Evolutionary conservation across 2,113 vertebrate species (phyloP).

Genomic region (Hypanus sabinus): DNA sequence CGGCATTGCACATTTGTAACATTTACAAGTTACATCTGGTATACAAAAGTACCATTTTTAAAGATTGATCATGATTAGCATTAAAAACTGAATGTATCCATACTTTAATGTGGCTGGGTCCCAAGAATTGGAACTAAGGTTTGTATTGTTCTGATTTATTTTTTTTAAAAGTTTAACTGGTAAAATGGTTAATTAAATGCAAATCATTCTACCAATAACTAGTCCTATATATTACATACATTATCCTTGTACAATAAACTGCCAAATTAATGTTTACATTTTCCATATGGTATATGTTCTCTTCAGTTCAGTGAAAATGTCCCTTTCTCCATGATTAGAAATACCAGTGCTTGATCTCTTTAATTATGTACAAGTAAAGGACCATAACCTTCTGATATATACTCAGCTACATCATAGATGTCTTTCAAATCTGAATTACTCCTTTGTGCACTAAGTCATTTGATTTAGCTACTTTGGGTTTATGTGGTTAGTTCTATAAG

Average conservation of each 20-base stretch:
- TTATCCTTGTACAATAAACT: background rate
- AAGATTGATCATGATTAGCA: too few species aligned
- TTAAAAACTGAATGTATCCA: too few species aligned
- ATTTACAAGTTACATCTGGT: too few species aligned
- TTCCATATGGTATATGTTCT: background rate
- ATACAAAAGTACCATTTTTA: too few species aligned
- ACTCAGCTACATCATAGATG: background rate
- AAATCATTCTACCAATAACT: slow-evolving; percentile 3
- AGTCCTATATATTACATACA: background rate
- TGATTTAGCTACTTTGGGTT: background rate
- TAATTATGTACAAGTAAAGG: background rate
- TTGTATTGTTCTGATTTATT: too few species aligned
- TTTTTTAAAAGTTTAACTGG: background rate
- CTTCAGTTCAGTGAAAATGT: background rate
- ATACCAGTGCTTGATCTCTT: background rate
- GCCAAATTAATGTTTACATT: slow-evolving; percentile 6
- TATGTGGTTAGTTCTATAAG: background rate
- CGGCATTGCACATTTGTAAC: too few species aligned
- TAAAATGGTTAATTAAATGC: background rate
- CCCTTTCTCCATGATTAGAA: background rate
- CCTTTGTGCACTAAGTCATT: background rate
- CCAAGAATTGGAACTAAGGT: too few species aligned
- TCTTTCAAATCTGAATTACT: background rate
- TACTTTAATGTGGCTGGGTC: too few species aligned
- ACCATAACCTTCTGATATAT: background rate